Conservation (phyloP, 2,797 vertebrate genomes). For the Pagetopsis macropterus region DNA sequence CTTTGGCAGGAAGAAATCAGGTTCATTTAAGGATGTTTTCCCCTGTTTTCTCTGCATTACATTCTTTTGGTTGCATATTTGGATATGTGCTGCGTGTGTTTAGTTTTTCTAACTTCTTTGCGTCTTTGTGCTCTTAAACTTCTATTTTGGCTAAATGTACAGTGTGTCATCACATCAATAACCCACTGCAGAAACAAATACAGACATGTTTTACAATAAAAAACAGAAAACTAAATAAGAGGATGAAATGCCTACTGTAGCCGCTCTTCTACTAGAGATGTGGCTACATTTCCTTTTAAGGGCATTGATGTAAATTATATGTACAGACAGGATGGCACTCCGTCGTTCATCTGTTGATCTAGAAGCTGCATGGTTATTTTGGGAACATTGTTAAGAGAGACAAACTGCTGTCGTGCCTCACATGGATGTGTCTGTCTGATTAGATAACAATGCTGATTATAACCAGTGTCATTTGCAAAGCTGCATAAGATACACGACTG, state of each 20-base stretch:
- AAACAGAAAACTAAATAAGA: not conserved
- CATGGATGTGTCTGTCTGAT: slow-evolving; percentile 49
- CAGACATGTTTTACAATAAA: not conserved
- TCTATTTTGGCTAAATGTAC: not conserved
- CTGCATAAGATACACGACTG: not conserved
- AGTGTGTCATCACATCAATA: not conserved
- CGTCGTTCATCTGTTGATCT: slow-evolving; percentile 40
- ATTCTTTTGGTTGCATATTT: not conserved
- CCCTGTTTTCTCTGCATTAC: not conserved
- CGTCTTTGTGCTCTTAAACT: not conserved
- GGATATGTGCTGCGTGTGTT: not conserved
- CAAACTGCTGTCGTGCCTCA: slow-evolving; percentile 47
- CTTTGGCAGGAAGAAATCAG: not conserved
- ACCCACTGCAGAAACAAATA: not conserved
- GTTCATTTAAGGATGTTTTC: not conserved
- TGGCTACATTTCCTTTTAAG: not conserved
- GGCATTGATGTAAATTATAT: slow-evolving; percentile 7
- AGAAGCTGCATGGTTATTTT: slow-evolving; percentile 41
- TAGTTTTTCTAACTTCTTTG: not conserved
- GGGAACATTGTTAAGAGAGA: slow-evolving; percentile 43
- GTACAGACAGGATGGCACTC: slow-evolving; percentile 20
- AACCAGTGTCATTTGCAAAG: slow-evolving; percentile 27
- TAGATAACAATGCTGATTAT: slow-evolving; percentile 50
- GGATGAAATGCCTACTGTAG: not conserved
- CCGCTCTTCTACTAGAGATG: not conserved